Conservation (phyloP, 2,113 vertebrate genomes). For the Scalopus aquaticus region DNA sequence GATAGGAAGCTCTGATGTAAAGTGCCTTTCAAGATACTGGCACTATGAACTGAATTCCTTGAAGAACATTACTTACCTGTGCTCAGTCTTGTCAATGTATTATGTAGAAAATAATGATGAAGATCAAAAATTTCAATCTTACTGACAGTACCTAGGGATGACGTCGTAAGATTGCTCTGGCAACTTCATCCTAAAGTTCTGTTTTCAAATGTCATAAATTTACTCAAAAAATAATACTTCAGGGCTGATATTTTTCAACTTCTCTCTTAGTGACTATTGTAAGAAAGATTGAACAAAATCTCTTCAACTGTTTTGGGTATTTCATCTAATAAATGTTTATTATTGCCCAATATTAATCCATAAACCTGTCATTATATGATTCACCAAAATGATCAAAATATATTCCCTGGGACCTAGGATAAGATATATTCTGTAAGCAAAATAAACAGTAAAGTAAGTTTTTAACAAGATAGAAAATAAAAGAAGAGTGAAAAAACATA, state of each 20-base stretch:
- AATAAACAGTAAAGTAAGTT: conserved; percentile 65
- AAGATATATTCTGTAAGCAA: conserved; percentile 45
- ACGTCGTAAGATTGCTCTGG: not conserved
- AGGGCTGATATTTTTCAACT: conserved; percentile 64
- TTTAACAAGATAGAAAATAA: conserved; percentile 59
- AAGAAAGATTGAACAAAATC: conserved; percentile 58
- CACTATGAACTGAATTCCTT: conserved; percentile 17
- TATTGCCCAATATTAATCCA: conserved; percentile 67
- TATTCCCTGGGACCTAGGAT: conserved; percentile 33
- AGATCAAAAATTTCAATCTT: conserved; percentile 69
- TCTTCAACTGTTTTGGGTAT: conserved; percentile 65
- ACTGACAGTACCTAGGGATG: conserved; percentile 45
- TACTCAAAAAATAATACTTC: conserved; percentile 56
- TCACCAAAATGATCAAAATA: conserved; percentile 63
- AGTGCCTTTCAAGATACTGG: conserved; percentile 50
- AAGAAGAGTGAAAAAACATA: conserved; percentile 52
- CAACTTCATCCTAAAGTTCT: conserved; percentile 59
- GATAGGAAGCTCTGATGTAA: conserved; percentile 22
- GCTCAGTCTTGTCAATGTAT: not conserved
- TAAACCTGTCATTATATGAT: conserved; percentile 60
- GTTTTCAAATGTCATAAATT: conserved; percentile 65
- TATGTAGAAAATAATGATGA: conserved; percentile 48
- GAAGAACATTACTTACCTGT: conserved; percentile 60
- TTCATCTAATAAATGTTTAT: conserved; percentile 72
- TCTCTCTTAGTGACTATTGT: conserved; percentile 52